A percentile compares a stretch with the other conserved stretches of the same genome.
phyloP scores from a whole-genome alignment of 2,797 vertebrate species.

The Micromesistius poutassou region DNA sequence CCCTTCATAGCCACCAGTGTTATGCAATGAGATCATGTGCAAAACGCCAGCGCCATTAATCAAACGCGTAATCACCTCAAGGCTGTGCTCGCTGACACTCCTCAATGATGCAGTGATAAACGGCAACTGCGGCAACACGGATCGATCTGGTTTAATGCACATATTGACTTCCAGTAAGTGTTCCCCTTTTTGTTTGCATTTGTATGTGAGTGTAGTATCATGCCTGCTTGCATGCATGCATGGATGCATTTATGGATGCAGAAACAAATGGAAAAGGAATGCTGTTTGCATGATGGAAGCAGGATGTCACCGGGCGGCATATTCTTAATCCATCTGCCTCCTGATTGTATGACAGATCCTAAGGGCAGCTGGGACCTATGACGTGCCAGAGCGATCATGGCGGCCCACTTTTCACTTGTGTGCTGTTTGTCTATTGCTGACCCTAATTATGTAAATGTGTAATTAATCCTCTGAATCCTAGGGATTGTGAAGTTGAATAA shows the following conservation, averaged over 20 bases:
- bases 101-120: conserved; percentile 11
- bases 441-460: conserved; percentile 75
- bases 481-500: conserved; percentile 64
- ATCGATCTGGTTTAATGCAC: conserved; percentile 9
- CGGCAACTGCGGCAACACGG: neutral
- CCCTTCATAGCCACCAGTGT: neutral
- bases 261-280: conserved; percentile 35
- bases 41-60: neutral
- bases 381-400: conserved; percentile 50
- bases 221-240: neutral
- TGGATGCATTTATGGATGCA: neutral
- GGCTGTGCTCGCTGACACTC: neutral
- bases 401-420: conserved; percentile 49
- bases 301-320: conserved; percentile 23
- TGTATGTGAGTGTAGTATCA: conserved; percentile 26
- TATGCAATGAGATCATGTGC: neutral
- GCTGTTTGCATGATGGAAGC: conserved; percentile 31
- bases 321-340: conserved; percentile 34
- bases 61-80: conserved; percentile 5
- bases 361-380: conserved; percentile 42
- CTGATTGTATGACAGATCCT: conserved; percentile 44
- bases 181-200: conserved; percentile 18
- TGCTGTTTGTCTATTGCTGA: conserved; percentile 61
- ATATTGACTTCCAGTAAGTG: neutral
- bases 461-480: conserved; percentile 69